Evolutionary conservation across 2,888 invertebrate genomes (phyloP), one percentile per base, ranked within the genome.

Genomic region (Pristionchus fissidentatus): DNA sequence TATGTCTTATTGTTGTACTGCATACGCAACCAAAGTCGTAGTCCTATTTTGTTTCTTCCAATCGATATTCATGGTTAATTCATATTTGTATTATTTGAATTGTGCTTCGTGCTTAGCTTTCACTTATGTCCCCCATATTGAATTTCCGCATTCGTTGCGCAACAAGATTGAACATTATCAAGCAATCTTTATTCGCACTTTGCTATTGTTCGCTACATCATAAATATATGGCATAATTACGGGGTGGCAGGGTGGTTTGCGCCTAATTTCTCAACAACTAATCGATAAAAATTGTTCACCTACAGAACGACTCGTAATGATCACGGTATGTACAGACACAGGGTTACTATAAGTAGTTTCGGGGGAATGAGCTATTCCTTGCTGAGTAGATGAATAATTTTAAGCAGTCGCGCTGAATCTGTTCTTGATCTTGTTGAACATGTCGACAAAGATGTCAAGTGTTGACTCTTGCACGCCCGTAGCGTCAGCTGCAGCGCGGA

Each of bases 381-480:
- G 22, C 60, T 8, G 22, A 60, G 7, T 60, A 60, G 66, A 66
- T 70, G 13, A 41, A 15, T 10, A 22, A 43, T 8, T 75, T 29
- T 46, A 79, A 57, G 13, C 43, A 3, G 66, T 70, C 0, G 70
- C 70, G 4, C n/a, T 46, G 32, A 87, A 83, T 79, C 87, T 87
- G 43, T 84, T 89, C 75, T 89, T 89, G 87, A 89, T 86, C 80
- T 87, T 88, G 55, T 89, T 85, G 66, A 89, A 86, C 75, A 89
- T 87, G 78, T 89, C 87, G 85, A 89, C 87, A 75, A 89, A 84
- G 87, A 89, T 88, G 85, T 88, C 88, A 81, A 89, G 86, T 49
- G 88, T 89, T 29, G 87, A 87, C 52, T 85, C 85, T 10, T 60
- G 46, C 19, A 38, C 62, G 1, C 46, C 62, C 22, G 52, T 52